Evolutionary conservation across 2,113 vertebrate genomes (phyloP), one percentile per base, ranked within the genome.

Genomic region (Grantiella picta): DNA sequence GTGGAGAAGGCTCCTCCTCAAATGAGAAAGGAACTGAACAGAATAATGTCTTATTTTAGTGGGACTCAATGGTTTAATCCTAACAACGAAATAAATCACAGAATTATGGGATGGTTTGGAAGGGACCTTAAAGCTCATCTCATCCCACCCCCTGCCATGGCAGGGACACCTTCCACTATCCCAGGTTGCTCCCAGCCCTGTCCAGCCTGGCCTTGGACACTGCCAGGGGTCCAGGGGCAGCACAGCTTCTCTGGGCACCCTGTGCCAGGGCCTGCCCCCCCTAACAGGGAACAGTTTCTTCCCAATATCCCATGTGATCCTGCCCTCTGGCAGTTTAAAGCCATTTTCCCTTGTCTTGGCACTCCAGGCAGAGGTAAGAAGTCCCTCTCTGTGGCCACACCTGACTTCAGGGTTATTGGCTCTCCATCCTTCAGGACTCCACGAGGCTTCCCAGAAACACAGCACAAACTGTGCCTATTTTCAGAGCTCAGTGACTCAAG

Each of bases 131-230:
- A 77, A 56, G 22, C 18, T 54, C 27, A 63, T 5, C 42, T 9
- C 7, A 16, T 56, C 28, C 31, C 8, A 27, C 2, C 3, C 15
- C 19, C 25, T 63, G 61, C 47, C 40, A 42, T 11, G 53, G 40
- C 31, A 83, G 4, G 24, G 40, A 36, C 31, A 77, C 18, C 31
- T 70, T 24, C 64, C 56, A 63, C 29, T 31, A 1, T 0, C 5
- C 21, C 21, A 54, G 63, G 63, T 0, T 40, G 40, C 54, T 76
- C 47, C 17, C 53, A 69, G 29, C n/a, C 47, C 40, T 0, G 1
- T 19, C 5, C 40, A 82, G 0, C 22, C 69, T 53, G 53, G 7
- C 38, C 38, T 38, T 45, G 45, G 13, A 2, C 45, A 82, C 13
- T 59, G 0, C 5, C 44, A 73, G 36, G 33, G 27, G 28, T 17